These are phyloP conservation scores for Ectropis grisescens DNA, from an alignment of 1,140 invertebrate species.

Conservation along the genomic window DNA sequence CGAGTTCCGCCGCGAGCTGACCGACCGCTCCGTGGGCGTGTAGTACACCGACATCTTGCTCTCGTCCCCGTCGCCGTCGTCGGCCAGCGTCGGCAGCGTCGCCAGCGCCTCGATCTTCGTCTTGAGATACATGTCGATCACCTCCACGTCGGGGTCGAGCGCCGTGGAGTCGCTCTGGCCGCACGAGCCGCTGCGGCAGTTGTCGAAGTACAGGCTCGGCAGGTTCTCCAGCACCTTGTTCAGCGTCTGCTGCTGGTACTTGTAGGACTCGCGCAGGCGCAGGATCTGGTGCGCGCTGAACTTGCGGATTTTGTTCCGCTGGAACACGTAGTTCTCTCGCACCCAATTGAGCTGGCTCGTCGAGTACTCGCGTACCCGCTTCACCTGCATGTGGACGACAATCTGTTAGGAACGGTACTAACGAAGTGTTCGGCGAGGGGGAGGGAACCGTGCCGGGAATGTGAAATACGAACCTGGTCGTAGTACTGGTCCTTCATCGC, in stretches of 20 bases:
- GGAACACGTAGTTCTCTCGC: constrained; percentile 94
- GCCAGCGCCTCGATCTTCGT: constrained; percentile 72
- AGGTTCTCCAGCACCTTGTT: constrained; percentile 95
- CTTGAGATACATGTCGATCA: constrained; percentile 76
- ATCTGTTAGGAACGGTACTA: too few species aligned
- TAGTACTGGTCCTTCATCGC: constrained; percentile 91
- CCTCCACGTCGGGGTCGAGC: constrained; percentile 76
- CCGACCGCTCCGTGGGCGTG: constrained; percentile 78
- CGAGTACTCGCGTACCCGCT: constrained; percentile 90
- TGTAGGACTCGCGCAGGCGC: constrained; percentile 91
- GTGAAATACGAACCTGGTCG: constrained; percentile 85
- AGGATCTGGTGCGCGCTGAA: constrained; percentile 94
- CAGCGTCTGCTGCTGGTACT: constrained; percentile 94
- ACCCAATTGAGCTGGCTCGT: constrained; percentile 92
- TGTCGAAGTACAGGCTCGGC: constrained; percentile 93
- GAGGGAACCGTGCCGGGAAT: too few species aligned
- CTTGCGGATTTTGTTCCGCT: constrained; percentile 93
- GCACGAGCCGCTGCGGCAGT: constrained; percentile 90
- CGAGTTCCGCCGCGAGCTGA: constrained; percentile 53
- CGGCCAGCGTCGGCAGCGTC: constrained; percentile 39
- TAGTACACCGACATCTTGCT: constrained; percentile 83
- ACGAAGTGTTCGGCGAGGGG: too few species aligned
- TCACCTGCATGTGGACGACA: too few species aligned
- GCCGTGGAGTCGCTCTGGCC: constrained; percentile 82
- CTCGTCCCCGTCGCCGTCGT: constrained; percentile 64